Conservation (phyloP, 1,140 invertebrate genomes). For the Sminthurinus signatus region DNA sequence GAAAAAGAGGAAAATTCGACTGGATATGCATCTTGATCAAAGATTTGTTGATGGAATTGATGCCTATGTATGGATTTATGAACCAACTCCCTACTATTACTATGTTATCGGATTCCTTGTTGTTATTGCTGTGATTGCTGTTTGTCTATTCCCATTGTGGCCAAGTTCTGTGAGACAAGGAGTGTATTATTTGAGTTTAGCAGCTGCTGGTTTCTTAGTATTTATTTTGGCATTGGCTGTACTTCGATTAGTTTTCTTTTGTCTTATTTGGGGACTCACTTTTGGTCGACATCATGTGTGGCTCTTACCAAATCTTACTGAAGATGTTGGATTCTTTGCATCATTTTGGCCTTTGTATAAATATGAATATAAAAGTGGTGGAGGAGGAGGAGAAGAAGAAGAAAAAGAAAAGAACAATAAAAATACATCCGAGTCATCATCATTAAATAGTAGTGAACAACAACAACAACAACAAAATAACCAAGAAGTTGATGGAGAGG, state of each 20-base stretch:
- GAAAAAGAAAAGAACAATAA: constrained; percentile 43
- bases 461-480: too few relatives aligned
- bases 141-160: constrained; percentile 98
- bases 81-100: constrained; percentile 93
- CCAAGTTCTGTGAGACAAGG: constrained; percentile 83
- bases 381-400: constrained; percentile 61
- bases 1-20: constrained; percentile 61
- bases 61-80: constrained; percentile 99
- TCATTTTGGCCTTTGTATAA: constrained; percentile 97
- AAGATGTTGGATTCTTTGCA: constrained; percentile 97
- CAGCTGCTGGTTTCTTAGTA: constrained; percentile 86
- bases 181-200: constrained; percentile 94
- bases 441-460: too few relatives aligned
- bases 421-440: too few relatives aligned
- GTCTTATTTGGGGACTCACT: constrained; percentile 79
- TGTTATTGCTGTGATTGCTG: constrained; percentile 85
- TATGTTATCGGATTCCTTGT: constrained; percentile 89
- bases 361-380: constrained; percentile 16
- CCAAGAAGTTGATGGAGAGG: too few relatives aligned
- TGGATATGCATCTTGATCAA: constrained; percentile 96
- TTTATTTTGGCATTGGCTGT: constrained; percentile 85
- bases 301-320: constrained; percentile 95
- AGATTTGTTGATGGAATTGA: constrained; percentile 86
- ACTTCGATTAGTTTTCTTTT: constrained; percentile 84
- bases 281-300: constrained; percentile 90